Conservation (phyloP, 2,113 vertebrate genomes). For the Tragelaphus scriptus region DNA sequence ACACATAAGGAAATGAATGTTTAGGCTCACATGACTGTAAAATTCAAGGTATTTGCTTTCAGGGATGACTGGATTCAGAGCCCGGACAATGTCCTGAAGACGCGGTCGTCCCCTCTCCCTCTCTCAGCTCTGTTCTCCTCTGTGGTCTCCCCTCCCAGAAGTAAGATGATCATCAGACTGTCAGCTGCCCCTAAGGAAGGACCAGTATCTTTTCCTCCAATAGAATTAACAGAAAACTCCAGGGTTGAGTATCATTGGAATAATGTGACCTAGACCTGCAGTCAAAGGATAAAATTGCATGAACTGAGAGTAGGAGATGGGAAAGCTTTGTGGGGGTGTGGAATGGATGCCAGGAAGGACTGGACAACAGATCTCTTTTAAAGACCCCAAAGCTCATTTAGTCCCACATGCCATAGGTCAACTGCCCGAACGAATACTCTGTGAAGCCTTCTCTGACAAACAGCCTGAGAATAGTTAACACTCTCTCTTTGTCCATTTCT, state of each 20-base stretch:
- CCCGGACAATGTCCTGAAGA: background rate
- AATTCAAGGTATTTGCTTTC: background rate
- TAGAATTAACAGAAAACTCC: background rate
- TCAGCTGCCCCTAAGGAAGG: background rate
- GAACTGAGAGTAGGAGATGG: background rate
- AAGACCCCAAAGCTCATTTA: background rate
- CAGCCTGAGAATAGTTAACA: background rate
- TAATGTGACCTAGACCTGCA: background rate
- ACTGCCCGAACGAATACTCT: background rate
- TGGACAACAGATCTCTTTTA: background rate
- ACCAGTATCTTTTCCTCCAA: background rate
- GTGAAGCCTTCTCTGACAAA: background rate
- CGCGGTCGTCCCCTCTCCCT: background rate
- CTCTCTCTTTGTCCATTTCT: background rate
- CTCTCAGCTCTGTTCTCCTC: background rate
- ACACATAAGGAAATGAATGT: background rate
- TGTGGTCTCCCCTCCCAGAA: background rate
- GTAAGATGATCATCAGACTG: background rate
- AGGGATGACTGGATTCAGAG: background rate
- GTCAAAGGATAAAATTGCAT: background rate
- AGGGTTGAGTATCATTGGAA: background rate
- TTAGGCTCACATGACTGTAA: background rate
- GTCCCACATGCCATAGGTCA: background rate
- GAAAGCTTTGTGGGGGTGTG: background rate
- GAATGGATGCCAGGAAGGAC: background rate